phyloP scores from a whole-genome alignment of 2,113 vertebrate species.

The Symphodus melops region DNA sequence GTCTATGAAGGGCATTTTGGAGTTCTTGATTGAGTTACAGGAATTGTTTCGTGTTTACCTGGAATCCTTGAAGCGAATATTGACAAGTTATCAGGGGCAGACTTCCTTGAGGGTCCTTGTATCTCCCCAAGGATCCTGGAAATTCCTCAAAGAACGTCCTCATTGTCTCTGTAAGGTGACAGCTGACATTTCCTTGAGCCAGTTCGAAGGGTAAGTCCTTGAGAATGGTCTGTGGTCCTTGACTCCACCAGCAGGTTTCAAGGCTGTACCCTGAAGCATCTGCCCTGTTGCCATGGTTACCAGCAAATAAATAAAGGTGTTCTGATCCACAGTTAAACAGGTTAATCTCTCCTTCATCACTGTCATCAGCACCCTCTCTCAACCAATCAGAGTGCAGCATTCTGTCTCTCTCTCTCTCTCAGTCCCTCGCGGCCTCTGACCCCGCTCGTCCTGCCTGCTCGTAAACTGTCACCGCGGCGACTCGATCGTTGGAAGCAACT shows the following conservation, averaged over 20 bases:
- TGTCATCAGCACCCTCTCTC: not conserved
- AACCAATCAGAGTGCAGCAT: not conserved
- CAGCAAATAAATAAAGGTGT: not conserved
- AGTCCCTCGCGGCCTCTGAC: constrained; percentile 53
- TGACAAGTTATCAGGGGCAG: no score
- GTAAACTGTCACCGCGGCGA: constrained; percentile 59
- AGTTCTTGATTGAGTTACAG: no score
- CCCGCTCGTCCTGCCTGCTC: constrained; percentile 20
- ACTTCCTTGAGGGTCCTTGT: not conserved
- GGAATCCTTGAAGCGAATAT: no score
- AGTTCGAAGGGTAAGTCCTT: not conserved
- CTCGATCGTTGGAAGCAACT: constrained; percentile 28
- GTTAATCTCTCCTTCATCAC: not conserved
- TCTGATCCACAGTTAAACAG: not conserved
- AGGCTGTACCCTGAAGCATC: no score
- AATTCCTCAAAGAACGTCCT: no score
- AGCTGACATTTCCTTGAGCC: not conserved
- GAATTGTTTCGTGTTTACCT: not conserved
- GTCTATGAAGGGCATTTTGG: no score
- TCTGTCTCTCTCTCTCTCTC: not conserved
- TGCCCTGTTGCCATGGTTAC: not conserved
- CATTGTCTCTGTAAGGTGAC: no score
- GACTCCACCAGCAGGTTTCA: not conserved
- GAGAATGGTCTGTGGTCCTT: not conserved
- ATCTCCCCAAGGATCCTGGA: no score